Percentiles rank a stretch among this genome's conserved stretches.
phyloP scores from a whole-genome alignment of 2,888 invertebrate species.

The Podabrus alpinus region DNA sequence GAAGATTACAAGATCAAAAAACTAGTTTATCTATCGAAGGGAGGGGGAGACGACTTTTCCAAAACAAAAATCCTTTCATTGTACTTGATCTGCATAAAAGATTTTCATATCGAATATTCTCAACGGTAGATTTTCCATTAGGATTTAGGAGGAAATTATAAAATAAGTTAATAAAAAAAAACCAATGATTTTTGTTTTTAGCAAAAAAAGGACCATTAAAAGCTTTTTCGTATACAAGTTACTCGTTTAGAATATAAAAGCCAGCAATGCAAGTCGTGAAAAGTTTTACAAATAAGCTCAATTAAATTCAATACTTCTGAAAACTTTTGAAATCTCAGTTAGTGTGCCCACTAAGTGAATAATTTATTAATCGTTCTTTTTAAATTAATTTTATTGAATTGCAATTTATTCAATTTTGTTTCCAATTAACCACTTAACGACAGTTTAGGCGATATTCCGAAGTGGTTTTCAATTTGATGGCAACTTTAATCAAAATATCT shows the following conservation, averaged over 20 bases:
- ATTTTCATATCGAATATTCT: too few relatives aligned
- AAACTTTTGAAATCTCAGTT: not conserved
- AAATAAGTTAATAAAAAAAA: not conserved
- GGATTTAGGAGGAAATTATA: not conserved
- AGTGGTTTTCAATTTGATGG: not conserved
- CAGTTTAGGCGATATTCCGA: not conserved
- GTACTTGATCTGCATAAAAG: too few relatives aligned
- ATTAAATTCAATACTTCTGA: constrained; percentile 13
- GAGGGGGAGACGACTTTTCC: too few relatives aligned
- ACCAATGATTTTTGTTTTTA: not conserved
- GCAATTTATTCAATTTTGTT: not conserved
- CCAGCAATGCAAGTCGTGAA: constrained; percentile 13
- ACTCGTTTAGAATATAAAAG: constrained; percentile 16
- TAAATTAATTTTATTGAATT: not conserved
- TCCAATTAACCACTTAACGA: not conserved
- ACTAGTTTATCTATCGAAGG: not conserved
- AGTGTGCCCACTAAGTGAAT: not conserved
- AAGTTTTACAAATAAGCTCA: constrained; percentile 16
- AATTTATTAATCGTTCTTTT: not conserved
- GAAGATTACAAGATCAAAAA: not conserved
- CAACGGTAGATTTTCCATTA: not conserved
- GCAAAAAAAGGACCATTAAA: not conserved
- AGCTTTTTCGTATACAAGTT: not conserved
- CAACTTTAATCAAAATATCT: not conserved
- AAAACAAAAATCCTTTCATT: too few relatives aligned